phyloP scores from a whole-genome alignment of 2,797 vertebrate species.

The Vipera ursinii region DNA sequence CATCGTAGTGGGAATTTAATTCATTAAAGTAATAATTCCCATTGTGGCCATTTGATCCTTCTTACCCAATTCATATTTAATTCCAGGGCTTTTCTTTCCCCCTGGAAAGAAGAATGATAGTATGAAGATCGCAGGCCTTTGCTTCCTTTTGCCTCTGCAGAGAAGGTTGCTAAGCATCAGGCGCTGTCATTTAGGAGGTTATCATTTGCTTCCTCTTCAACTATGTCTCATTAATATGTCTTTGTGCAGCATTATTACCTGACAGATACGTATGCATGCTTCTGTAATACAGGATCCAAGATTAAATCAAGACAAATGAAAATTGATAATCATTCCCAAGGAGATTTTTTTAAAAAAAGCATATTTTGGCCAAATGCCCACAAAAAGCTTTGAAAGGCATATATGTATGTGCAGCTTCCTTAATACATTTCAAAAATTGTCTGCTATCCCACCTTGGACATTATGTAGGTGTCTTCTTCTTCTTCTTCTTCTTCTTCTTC shows the following conservation, averaged over 20 bases:
- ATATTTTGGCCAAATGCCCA: neutral
- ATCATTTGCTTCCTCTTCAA: neutral
- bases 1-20: neutral
- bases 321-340: neutral
- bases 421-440: neutral
- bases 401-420: neutral
- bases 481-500: neutral
- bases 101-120: neutral
- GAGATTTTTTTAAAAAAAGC: neutral
- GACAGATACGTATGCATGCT: neutral
- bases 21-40: neutral
- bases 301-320: slow-evolving; percentile 12
- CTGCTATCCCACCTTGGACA: neutral
- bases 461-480: neutral
- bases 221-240: neutral
- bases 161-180: neutral
- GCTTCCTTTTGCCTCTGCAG: neutral
- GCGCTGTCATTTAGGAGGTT: neutral
- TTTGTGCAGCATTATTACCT: neutral
- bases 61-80: neutral
- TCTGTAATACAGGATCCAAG: neutral
- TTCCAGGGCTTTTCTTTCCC: neutral
- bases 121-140: neutral
- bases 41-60: neutral
- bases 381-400: neutral